phyloP scores from a whole-genome alignment of 2,113 vertebrate species.

The Nothobranchius furzeri region DNA sequence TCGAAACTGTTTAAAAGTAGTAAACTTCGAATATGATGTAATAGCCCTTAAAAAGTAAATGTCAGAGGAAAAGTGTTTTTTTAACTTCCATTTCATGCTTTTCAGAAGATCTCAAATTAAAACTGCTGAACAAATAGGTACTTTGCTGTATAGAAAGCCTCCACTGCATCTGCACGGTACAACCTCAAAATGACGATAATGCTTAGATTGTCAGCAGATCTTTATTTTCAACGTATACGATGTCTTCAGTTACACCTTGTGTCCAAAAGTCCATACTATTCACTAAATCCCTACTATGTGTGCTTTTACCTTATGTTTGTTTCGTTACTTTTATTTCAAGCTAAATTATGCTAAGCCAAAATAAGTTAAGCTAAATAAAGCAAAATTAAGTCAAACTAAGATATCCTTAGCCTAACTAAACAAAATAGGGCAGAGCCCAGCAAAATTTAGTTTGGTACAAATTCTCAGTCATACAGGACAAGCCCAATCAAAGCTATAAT shows the following conservation, averaged over 20 bases:
- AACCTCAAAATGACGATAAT: constrained; percentile 35
- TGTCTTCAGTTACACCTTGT: neutral
- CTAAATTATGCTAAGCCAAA: neutral
- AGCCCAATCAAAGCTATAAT: too few species aligned
- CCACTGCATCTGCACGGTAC: constrained; percentile 33
- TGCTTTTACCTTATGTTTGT: neutral
- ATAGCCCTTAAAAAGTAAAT: constrained; percentile 79
- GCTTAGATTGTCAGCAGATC: constrained; percentile 50
- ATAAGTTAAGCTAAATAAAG: neutral
- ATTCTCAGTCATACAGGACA: too few species aligned
- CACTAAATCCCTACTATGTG: constrained; percentile 4
- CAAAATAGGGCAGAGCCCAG: neutral
- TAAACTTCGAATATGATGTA: constrained; percentile 76
- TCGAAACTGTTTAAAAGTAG: constrained; percentile 63
- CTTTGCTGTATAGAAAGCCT: constrained; percentile 38
- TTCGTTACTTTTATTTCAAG: neutral
- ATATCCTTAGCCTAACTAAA: neutral
- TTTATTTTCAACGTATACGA: constrained; percentile 4
- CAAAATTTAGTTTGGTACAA: neutral
- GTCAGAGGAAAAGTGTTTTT: constrained; percentile 48
- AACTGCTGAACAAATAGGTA: constrained; percentile 22
- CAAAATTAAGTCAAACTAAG: neutral
- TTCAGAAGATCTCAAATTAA: constrained; percentile 26
- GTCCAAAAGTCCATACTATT: constrained; percentile 5
- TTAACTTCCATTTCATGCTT: constrained; percentile 38